A percentile compares a stretch with the other conserved stretches of the same genome.
phyloP scores from a whole-genome alignment of 2,888 invertebrate species.

The Pycnomerus fuliginosus region DNA sequence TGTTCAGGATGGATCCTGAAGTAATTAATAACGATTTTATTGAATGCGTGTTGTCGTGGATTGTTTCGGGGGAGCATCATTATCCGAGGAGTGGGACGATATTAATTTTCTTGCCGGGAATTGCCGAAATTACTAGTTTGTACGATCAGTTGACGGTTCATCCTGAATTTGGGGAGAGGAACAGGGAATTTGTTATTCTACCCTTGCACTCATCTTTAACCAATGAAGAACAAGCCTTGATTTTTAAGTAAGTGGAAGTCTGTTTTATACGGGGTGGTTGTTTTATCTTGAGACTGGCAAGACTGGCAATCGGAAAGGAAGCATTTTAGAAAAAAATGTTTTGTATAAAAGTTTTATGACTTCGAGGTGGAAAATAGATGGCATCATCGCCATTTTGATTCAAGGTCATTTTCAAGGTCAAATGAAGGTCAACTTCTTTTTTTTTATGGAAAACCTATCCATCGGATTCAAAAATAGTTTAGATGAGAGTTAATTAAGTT shows the following conservation, averaged over 20 bases:
- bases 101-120: slow-evolving; percentile 75
- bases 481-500: too few species aligned
- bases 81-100: slow-evolving; percentile 74
- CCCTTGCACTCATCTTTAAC: slow-evolving; percentile 85
- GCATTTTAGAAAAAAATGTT: too few species aligned
- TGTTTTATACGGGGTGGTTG: too few species aligned
- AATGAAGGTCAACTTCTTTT: too few species aligned
- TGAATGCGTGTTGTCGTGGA: slow-evolving; percentile 68
- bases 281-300: too few species aligned
- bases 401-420: too few species aligned
- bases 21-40: slow-evolving; percentile 77
- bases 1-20: slow-evolving; percentile 75
- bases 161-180: slow-evolving; percentile 62
- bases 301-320: too few species aligned
- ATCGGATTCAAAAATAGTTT: too few species aligned
- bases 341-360: too few species aligned
- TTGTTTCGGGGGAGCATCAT: slow-evolving; percentile 68
- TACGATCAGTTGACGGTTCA: slow-evolving; percentile 69
- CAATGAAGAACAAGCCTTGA: slow-evolving; percentile 78
- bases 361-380: too few species aligned
- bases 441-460: too few species aligned
- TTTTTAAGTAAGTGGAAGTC: slow-evolving; percentile 59
- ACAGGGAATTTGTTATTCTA: slow-evolving; percentile 69
- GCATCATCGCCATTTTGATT: too few species aligned
- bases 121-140: slow-evolving; percentile 73